phyloP scores from a whole-genome alignment of 2,888 invertebrate species.

The Zygogramma bicolorata region DNA sequence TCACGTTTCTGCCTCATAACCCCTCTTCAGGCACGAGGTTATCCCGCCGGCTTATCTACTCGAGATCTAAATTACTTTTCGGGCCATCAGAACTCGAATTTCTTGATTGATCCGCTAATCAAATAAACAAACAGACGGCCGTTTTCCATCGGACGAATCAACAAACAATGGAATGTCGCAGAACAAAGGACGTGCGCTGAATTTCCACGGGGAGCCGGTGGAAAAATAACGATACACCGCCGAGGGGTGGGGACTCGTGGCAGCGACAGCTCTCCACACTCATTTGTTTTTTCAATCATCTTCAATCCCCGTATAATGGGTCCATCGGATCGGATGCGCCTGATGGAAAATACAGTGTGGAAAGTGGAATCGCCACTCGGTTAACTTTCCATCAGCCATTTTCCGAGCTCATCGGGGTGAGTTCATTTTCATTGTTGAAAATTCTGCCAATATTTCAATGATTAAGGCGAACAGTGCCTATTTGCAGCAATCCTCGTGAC shows the following conservation, averaged over 20 bases:
- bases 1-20: too few species aligned
- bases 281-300: constrained; percentile 3
- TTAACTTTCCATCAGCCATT: too few species aligned
- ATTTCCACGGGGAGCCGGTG: not conserved
- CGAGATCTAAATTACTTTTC: not conserved
- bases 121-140: constrained; percentile 2
- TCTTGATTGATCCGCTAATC: not conserved
- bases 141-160: not conserved
- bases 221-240: not conserved
- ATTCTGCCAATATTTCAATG: too few species aligned
- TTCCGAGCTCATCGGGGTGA: too few species aligned
- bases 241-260: not conserved
- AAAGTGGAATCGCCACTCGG: too few species aligned
- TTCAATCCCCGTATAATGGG: not conserved
- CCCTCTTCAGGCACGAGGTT: too few species aligned
- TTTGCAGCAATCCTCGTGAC: too few species aligned
- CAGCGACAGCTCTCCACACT: not conserved
- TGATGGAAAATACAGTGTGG: not conserved
- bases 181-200: not conserved
- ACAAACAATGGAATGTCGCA: not conserved
- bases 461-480: too few species aligned
- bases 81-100: not conserved
- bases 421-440: too few species aligned
- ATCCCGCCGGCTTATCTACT: not conserved
- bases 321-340: not conserved